A percentile compares a stretch with the other conserved stretches of the same genome.
These are phyloP conservation scores for Micrasema longulum DNA, from an alignment of 1,140 invertebrate genomes.

Conservation along the genomic window DNA sequence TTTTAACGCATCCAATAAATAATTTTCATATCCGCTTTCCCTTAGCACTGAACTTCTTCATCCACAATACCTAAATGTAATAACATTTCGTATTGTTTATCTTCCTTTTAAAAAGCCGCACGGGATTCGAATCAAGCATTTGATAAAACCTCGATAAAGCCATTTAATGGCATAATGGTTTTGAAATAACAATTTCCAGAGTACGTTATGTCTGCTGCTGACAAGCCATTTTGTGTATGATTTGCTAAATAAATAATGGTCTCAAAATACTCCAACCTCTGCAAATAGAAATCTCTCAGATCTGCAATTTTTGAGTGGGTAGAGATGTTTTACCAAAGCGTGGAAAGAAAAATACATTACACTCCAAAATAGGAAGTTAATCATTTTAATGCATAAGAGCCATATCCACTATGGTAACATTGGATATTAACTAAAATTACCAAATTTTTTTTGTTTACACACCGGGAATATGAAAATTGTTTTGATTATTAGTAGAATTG, in stretches of 20 bases:
- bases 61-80: too few species aligned
- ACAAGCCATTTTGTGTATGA: conserved; percentile 23
- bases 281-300: conserved; percentile 29
- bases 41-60: too few species aligned
- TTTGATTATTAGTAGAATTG: too few species aligned
- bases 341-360: too few species aligned
- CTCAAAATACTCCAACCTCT: conserved; percentile 12
- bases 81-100: neutral
- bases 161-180: conserved; percentile 10
- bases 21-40: too few species aligned
- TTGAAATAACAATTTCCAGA: conserved; percentile 25
- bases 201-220: conserved; percentile 13
- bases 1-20: too few species aligned
- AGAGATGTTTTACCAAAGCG: neutral
- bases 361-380: too few species aligned
- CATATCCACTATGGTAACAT: too few species aligned
- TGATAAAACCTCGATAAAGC: conserved; percentile 12
- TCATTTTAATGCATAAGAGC: too few species aligned
- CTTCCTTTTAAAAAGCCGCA: neutral
- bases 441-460: too few species aligned
- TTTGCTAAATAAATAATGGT: conserved; percentile 31
- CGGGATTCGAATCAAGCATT: conserved; percentile 24
- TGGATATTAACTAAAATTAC: too few species aligned
- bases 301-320: conserved; percentile 14
- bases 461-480: too few species aligned